Percentiles rank a stretch among this genome's conserved stretches.
These are phyloP conservation scores for Rhimphoctona megacephalus DNA, from an alignment of 2,888 invertebrate genomes.

Conservation along the genomic window DNA sequence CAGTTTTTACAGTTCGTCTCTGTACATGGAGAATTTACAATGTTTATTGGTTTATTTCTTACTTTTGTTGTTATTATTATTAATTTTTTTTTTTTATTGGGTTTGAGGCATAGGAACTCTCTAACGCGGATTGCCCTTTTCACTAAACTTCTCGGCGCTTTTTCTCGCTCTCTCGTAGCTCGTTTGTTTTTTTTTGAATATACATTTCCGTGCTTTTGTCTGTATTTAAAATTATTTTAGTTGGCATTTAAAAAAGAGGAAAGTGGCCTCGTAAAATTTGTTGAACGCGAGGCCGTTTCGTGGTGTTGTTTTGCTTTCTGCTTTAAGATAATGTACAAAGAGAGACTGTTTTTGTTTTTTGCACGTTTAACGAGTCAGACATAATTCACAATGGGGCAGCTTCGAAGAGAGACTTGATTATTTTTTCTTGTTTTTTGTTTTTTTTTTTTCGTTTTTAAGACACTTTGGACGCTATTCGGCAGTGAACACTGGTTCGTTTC, in stretches of 20 bases:
- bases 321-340: conserved; percentile 45
- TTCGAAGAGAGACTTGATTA: conserved; percentile 58
- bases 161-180: conserved; percentile 31
- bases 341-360: conserved; percentile 3
- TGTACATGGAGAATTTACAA: conserved; percentile 60
- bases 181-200: conserved; percentile 21
- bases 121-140: conserved; percentile 65
- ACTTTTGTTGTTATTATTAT: background rate
- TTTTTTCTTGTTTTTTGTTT: conserved; percentile 9
- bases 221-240: conserved; percentile 17
- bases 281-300: conserved; percentile 30
- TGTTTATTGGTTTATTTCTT: conserved; percentile 36
- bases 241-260: conserved; percentile 35
- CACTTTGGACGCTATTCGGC: conserved; percentile 71
- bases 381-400: conserved; percentile 29
- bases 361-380: conserved; percentile 22
- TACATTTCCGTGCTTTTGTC: conserved; percentile 34
- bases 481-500: conserved; percentile 70
- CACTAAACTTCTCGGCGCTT: conserved; percentile 44
- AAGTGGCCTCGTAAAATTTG: conserved; percentile 4
- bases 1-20: conserved; percentile 37
- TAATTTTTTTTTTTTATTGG: conserved; percentile 40
- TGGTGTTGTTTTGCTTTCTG: conserved; percentile 34
- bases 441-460: conserved; percentile 64
- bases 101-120: conserved; percentile 68